These are phyloP conservation scores for Agonopterix heracliana DNA, from an alignment of 2,888 invertebrate species.

Conservation along the genomic window DNA sequence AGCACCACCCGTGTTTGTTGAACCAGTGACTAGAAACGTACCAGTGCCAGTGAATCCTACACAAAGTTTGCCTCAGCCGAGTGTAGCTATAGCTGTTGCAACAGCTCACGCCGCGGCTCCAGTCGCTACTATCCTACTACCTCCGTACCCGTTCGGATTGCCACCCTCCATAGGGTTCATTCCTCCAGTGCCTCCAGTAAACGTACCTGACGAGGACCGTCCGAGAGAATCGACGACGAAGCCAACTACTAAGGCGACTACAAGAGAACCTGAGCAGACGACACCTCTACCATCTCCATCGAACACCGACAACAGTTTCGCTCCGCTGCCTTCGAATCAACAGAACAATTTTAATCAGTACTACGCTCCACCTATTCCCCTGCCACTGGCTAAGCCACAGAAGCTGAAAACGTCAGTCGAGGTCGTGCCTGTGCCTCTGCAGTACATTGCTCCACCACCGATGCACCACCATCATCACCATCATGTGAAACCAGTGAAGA, in stretches of 20 bases:
- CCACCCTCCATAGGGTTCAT: conserved; percentile 50
- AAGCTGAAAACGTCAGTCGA: conserved; percentile 61
- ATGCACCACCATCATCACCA: conserved; percentile 29
- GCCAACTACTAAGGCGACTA: conserved; percentile 40
- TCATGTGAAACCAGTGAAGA: conserved; percentile 32
- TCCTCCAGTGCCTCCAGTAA: conserved; percentile 37
- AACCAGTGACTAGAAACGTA: conserved; percentile 16
- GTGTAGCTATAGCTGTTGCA: conserved; percentile 60
- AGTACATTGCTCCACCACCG: conserved; percentile 62
- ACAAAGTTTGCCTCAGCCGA: conserved; percentile 41
- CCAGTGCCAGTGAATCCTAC: conserved; percentile 20
- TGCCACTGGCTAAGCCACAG: conserved; percentile 28
- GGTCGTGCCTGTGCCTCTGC: conserved; percentile 57
- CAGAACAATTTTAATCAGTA: conserved; percentile 49
- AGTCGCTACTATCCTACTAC: conserved; percentile 59
- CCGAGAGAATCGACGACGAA: conserved; percentile 43
- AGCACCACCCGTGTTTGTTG: conserved; percentile 23
- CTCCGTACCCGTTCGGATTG: conserved; percentile 63
- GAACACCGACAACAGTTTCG: conserved; percentile 50
- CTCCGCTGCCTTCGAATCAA: conserved; percentile 51
- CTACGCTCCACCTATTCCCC: conserved; percentile 32
- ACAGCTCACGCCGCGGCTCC: conserved; percentile 65
- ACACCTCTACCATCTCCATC: conserved; percentile 46
- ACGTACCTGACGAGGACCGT: conserved; percentile 33
- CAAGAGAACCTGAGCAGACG: conserved; percentile 39